A percentile compares a stretch with the other conserved stretches of the same genome.
phyloP scores from a whole-genome alignment of 2,888 invertebrate species.

The Ochropacha duplaris region DNA sequence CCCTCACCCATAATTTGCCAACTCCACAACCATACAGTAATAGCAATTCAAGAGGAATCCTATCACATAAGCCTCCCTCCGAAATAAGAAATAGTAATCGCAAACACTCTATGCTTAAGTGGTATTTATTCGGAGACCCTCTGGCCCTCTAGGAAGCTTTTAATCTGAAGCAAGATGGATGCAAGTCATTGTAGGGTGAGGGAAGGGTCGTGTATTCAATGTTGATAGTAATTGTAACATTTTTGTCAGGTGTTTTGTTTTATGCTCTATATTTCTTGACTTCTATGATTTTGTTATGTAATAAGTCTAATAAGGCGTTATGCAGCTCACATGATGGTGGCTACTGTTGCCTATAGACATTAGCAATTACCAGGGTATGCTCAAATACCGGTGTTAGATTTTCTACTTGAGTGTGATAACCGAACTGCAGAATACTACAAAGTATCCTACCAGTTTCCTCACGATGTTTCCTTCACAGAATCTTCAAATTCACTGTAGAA shows the following conservation, averaged over 20 bases:
- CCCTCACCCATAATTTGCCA: background rate
- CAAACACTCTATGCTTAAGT: constrained; percentile 2
- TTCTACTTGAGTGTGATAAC: too few relatives aligned
- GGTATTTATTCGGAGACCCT: background rate
- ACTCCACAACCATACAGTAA: background rate
- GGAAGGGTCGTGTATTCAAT: background rate
- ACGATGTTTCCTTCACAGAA: too few relatives aligned
- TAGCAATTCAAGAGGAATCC: background rate
- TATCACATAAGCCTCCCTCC: background rate
- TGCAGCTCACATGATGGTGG: too few relatives aligned
- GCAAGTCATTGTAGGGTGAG: background rate
- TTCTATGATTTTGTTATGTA: too few relatives aligned
- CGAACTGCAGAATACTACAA: too few relatives aligned
- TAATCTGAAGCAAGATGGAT: constrained; percentile 13
- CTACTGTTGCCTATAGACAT: too few relatives aligned
- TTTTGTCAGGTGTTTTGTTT: background rate
- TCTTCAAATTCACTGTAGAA: too few relatives aligned
- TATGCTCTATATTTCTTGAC: too few relatives aligned
- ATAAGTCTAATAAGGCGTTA: too few relatives aligned
- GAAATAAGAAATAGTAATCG: constrained; percentile 1
- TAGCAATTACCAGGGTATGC: too few relatives aligned
- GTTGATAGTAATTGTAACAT: background rate
- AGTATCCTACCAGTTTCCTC: too few relatives aligned
- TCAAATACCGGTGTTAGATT: too few relatives aligned
- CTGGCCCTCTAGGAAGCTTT: constrained; percentile 7